Evolutionary conservation across 2,113 vertebrate species (phyloP), one percentile per base, ranked within the genome.

Genomic region (Ailuropoda melanoleuca): DNA sequence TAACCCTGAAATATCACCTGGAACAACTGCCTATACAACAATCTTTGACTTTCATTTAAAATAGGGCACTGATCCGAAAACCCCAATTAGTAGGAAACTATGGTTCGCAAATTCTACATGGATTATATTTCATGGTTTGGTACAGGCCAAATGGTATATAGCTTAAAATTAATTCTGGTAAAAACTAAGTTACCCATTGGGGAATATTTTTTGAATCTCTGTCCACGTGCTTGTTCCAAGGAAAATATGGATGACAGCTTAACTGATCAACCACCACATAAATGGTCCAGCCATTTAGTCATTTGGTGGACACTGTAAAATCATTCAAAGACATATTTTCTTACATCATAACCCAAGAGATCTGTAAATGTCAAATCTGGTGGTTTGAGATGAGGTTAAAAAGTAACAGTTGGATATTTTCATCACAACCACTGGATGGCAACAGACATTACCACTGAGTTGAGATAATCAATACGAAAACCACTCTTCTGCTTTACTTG

Each of bases 351-450:
- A 68, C 29, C 48, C 50, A 90, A 39, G 92, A 90, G 43, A 89
- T 64, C 13, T 82, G 4, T 0, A 77, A 72, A 92, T 66, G 72
- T 58, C 75, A 93, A 87, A 92, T 34, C 0, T 4, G 31, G n/a
- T 18, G 56, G 48, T 19, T 83, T 85, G 84, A 81, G 37, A 58
- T 94, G 37, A 89, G 50, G 26, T 84, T 50, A 37, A 97, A 97
- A 98, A 92, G 96, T 53, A 96, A 62, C 56, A 46, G 31, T 8
- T 97, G 95, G 93, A 91, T 93, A 6, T 98, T 98, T 98, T 95
- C 96, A 92, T 96, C 96, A 48, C 12, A 98, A 96, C 98, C 98
- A 98, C 98, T 98, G 98, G 98, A 98, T 99, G 98, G 98, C 98
- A 99, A 99, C 37, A 98, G 97, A 98, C 31, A 3, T 92, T 97